Conservation (phyloP, 2,113 vertebrate species). For the Benitochromis conjunctus region DNA sequence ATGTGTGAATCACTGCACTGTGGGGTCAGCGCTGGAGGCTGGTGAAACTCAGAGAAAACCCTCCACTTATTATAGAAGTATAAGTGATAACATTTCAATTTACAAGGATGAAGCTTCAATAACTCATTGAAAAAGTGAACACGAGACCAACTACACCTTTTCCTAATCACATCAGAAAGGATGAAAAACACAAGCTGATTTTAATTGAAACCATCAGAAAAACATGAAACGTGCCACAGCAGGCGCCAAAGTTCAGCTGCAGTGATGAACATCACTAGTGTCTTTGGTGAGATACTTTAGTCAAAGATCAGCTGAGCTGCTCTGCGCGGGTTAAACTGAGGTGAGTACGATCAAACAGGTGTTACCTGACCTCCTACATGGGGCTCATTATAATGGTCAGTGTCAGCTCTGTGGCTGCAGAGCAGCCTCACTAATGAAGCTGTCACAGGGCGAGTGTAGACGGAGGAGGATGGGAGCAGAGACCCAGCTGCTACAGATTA, state of each 20-base stretch:
- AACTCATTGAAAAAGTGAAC: not conserved
- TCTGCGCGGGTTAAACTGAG: not conserved
- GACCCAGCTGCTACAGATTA: too few relatives aligned
- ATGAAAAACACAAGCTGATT: fast-evolving
- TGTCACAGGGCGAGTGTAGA: fast-evolving
- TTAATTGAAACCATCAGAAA: not conserved
- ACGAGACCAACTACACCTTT: not conserved
- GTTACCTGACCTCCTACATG: fast-evolving
- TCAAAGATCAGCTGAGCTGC: not conserved
- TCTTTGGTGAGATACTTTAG: not conserved
- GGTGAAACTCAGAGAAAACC: too few relatives aligned
- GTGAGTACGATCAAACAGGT: not conserved
- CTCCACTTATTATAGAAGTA: not conserved
- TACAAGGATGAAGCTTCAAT: not conserved
- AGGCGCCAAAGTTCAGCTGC: fast-evolving
- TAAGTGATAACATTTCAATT: fast-evolving
- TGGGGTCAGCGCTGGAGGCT: too few relatives aligned
- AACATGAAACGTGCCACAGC: not conserved
- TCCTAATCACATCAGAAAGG: not conserved
- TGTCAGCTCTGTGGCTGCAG: not conserved
- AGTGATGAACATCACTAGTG: not conserved
- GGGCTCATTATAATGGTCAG: fast-evolving
- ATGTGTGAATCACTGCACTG: too few relatives aligned
- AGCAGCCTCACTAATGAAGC: fast-evolving
- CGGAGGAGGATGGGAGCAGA: too few relatives aligned